These are phyloP conservation scores for Ceratina calcarata DNA, from an alignment of 1,140 invertebrate genomes.

Conservation along the genomic window DNA sequence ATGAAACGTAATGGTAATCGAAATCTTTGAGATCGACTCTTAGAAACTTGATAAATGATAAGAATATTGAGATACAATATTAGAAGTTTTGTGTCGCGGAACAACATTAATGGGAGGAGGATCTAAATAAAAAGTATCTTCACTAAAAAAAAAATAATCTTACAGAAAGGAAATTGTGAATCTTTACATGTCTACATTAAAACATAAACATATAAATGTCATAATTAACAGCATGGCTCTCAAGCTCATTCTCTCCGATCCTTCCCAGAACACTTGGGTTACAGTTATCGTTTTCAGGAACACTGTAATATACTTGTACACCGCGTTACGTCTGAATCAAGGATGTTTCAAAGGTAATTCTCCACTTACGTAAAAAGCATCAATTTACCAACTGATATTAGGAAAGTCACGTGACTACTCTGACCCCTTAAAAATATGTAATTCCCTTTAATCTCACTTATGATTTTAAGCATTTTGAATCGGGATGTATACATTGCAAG, in stretches of 20 bases:
- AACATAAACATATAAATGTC: background rate
- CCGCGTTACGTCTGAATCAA: conserved; percentile 22
- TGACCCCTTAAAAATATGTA: background rate
- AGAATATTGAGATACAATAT: too few relatives aligned
- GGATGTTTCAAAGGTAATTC: conserved; percentile 11
- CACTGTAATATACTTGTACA: conserved; percentile 9
- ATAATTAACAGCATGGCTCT: background rate
- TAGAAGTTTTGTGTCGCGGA: too few relatives aligned
- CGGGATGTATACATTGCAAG: conserved; percentile 41
- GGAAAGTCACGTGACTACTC: background rate
- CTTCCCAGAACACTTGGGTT: conserved; percentile 18
- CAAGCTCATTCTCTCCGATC: conserved; percentile 20
- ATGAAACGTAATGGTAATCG: conserved; percentile 7
- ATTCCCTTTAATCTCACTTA: conserved; percentile 48
- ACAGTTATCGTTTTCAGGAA: conserved; percentile 27
- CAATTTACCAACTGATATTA: background rate
- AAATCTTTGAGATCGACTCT: too few relatives aligned
- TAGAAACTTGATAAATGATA: background rate
- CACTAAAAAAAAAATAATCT: background rate
- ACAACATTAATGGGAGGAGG: background rate
- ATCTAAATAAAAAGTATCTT: background rate
- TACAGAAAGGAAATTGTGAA: background rate
- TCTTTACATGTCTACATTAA: background rate
- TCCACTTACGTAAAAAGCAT: background rate
- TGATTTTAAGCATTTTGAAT: conserved; percentile 65